Conservation (phyloP, 2,113 vertebrate genomes). For the Mobula birostris region DNA sequence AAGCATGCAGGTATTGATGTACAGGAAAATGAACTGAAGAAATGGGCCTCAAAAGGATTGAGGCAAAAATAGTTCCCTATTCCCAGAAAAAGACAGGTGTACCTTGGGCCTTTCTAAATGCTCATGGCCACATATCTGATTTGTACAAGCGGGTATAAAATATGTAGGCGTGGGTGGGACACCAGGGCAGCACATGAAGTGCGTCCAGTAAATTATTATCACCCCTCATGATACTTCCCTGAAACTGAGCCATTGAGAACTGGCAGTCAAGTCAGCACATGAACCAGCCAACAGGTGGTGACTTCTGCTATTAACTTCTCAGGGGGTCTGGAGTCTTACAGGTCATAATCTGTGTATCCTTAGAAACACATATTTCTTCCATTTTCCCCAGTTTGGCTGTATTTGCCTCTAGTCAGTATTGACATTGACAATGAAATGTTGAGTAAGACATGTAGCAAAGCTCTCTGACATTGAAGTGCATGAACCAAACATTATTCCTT, state of each 20-base stretch:
- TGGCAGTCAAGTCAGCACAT: not conserved
- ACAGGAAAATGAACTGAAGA: no score
- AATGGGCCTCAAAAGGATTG: no score
- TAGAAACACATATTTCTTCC: not conserved
- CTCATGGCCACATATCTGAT: no score
- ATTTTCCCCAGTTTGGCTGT: not conserved
- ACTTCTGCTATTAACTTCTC: not conserved
- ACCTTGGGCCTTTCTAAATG: no score
- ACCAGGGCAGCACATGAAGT: not conserved
- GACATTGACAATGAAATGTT: not conserved
- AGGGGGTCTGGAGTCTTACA: not conserved
- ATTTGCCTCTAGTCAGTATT: not conserved
- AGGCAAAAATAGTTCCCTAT: no score
- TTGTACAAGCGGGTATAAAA: not conserved
- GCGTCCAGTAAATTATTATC: not conserved
- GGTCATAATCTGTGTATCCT: not conserved
- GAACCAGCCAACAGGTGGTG: not conserved
- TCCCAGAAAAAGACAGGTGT: no score
- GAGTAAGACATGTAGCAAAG: not conserved
- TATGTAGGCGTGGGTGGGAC: not conserved
- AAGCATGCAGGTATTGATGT: no score
- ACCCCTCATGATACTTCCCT: not conserved
- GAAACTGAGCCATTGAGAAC: not conserved
- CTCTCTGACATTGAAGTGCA: not conserved
- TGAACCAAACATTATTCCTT: not conserved